These are phyloP conservation scores for Holothuria scabra DNA, from an alignment of 53 echinoderm and acorn worm genomes.

Conservation along the genomic window DNA sequence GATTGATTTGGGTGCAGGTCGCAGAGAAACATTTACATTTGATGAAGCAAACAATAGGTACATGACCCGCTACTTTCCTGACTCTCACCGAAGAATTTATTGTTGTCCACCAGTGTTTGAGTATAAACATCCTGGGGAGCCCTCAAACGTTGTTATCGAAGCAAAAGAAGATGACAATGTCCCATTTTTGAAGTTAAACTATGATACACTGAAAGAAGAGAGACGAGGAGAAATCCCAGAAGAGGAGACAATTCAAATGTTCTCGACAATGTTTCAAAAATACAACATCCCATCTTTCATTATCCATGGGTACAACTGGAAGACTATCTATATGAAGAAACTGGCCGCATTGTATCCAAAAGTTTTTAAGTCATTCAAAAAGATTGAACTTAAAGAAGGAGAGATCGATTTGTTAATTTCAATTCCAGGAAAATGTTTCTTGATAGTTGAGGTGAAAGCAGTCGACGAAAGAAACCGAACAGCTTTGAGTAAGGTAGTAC, in stretches of 20 bases:
- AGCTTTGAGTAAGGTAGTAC: neutral
- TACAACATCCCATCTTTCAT: neutral
- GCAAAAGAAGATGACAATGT: neutral
- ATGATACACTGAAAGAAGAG: constrained; percentile 8
- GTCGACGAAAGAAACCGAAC: neutral
- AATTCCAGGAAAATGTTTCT: constrained; percentile 31
- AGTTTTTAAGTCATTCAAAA: neutral
- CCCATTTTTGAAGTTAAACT: neutral
- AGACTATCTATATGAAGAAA: constrained; percentile 20
- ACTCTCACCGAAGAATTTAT: neutral
- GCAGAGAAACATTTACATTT: constrained; percentile 14
- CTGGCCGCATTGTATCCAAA: neutral
- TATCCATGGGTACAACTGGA: constrained; percentile 37
- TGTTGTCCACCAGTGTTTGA: constrained; percentile 5
- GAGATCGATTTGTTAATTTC: constrained; percentile 30
- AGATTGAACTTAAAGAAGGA: constrained; percentile 6
- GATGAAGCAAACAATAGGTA: constrained; percentile 24
- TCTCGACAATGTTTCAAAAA: constrained; percentile 3
- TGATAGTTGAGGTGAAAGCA: constrained; percentile 36
- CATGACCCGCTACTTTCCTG: constrained; percentile 13
- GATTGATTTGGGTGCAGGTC: constrained; percentile 15
- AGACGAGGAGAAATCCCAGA: constrained; percentile 13
- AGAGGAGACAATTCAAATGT: neutral
- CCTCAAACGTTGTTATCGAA: neutral
- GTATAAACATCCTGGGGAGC: neutral